Percentiles rank a stretch among this genome's conserved stretches.
phyloP scores from a whole-genome alignment of 2,797 vertebrate species.

The Squalus acanthias region DNA sequence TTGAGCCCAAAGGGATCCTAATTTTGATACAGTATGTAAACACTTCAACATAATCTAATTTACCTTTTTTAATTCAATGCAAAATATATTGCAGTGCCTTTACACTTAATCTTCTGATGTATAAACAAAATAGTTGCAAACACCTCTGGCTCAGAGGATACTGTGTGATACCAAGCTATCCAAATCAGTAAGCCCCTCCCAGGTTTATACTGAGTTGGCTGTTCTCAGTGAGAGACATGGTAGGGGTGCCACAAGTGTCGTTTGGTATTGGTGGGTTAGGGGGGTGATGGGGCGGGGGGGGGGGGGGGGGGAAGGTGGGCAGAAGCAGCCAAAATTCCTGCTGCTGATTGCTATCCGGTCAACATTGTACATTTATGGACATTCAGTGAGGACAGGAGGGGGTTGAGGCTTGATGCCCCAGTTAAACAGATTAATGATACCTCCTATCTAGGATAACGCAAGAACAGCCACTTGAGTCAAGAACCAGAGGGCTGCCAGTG shows the following conservation, averaged over 20 bases:
- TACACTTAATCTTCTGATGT: neutral
- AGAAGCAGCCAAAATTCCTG: neutral
- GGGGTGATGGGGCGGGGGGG: too few species aligned
- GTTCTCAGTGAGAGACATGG: neutral
- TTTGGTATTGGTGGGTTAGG: neutral
- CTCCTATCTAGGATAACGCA: neutral
- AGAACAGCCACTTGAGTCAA: neutral
- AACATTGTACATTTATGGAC: neutral
- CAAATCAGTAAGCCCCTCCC: neutral
- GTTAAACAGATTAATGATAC: neutral
- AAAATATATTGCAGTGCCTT: neutral
- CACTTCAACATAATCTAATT: neutral
- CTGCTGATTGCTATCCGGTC: neutral
- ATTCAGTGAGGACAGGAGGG: neutral
- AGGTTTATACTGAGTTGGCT: neutral
- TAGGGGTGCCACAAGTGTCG: neutral
- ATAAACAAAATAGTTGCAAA: neutral
- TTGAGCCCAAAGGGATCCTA: neutral
- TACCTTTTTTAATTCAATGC: neutral
- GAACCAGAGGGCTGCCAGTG: neutral
- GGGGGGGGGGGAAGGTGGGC: too few species aligned
- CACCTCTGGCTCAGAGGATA: neutral
- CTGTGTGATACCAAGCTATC: neutral
- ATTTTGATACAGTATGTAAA: neutral
- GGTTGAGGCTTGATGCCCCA: neutral